Conservation (phyloP, 1,140 invertebrate genomes). For the Pseudomyrmex dendroicus region DNA sequence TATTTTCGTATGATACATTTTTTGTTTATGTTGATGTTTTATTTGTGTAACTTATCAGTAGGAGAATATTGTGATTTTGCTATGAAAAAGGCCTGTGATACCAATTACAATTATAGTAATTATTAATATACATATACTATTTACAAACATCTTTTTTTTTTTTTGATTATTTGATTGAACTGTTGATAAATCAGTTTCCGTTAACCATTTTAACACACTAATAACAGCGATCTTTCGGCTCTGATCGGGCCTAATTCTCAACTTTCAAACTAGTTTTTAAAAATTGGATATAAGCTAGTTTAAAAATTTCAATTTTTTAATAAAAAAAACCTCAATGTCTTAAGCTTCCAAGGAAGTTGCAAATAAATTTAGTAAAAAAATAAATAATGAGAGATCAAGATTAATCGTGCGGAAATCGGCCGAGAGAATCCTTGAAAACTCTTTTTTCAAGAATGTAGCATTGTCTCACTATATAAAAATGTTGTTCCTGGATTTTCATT, state of each 20-base stretch:
- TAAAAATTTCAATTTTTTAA: no score
- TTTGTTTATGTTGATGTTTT: conserved; percentile 30
- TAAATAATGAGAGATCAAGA: no score
- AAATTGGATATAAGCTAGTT: no score
- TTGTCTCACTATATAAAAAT: not conserved
- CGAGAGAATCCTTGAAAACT: not conserved
- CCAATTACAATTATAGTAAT: not conserved
- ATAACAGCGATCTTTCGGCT: no score
- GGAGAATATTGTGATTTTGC: not conserved
- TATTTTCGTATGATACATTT: not conserved
- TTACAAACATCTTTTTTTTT: conserved; percentile 27
- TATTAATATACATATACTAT: conserved; percentile 46
- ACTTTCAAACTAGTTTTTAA: no score
- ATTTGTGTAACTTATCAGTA: not conserved
- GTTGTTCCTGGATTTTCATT: not conserved
- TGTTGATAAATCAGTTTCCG: not conserved
- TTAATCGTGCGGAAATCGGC: no score
- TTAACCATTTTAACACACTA: not conserved
- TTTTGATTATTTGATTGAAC: conserved; percentile 31
- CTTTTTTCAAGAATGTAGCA: not conserved
- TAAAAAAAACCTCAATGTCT: no score
- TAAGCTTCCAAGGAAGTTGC: no score
- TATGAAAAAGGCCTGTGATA: conserved; percentile 26
- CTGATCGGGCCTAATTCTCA: no score
- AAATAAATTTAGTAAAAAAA: no score